phyloP scores from a whole-genome alignment of 1,140 invertebrate genomes.

The Nylanderia fulva region DNA sequence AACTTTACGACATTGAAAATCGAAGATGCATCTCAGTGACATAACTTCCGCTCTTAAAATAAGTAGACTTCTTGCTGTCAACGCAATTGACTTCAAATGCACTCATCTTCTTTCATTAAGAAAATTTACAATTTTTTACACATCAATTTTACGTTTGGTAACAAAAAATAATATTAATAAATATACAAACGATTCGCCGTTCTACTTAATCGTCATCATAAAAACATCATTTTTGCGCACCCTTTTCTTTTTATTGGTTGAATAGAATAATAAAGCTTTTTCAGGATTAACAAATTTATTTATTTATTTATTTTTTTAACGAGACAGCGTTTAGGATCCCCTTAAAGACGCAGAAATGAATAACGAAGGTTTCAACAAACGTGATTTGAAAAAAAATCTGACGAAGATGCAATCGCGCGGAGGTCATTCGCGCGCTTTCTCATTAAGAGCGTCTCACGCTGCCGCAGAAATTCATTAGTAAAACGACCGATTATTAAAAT shows the following conservation, averaged over 20 bases:
- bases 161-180: not conserved
- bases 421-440: conserved; percentile 5
- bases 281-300: too few relatives aligned
- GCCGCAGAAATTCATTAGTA: conserved; percentile 27
- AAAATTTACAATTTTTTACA: too few relatives aligned
- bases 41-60: not conserved
- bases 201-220: not conserved
- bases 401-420: not conserved
- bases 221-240: too few relatives aligned
- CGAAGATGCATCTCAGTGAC: too few relatives aligned
- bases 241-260: too few relatives aligned
- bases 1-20: conserved; percentile 9
- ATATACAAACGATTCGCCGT: too few relatives aligned
- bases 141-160: not conserved
- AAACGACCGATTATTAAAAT: conserved; percentile 53
- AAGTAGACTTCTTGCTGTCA: not conserved
- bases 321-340: too few relatives aligned
- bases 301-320: too few relatives aligned
- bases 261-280: too few relatives aligned
- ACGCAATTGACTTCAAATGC: too few relatives aligned
- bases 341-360: not conserved
- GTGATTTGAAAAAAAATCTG: not conserved
- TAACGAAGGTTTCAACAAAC: not conserved
- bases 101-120: too few relatives aligned
- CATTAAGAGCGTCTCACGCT: conserved; percentile 40